Evolutionary conservation across 2,888 invertebrate species (phyloP), one percentile per base, ranked within the genome.

Genomic region (Sussaba pulchella): DNA sequence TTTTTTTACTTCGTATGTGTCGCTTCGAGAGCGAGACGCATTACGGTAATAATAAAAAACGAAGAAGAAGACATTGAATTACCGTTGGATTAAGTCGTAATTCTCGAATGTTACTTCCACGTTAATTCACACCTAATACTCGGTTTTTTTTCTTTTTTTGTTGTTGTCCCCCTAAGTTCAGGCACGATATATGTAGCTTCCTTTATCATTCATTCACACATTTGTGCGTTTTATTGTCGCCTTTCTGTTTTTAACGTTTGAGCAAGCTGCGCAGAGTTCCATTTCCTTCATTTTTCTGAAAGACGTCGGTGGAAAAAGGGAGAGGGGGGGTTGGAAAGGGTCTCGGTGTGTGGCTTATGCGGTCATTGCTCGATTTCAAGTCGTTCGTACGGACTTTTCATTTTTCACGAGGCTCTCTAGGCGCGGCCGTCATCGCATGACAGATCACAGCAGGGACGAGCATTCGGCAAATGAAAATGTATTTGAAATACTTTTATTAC

Each of bases 131-230:
- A 61, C n/a, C n/a, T 61, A 67, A 67, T 72, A 43, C 52, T 36
- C n/a, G 43, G 12, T 57, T 41, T 45, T 54, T 39, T 79, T 70
- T 70, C 6, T 6, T 72, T n/a, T 63, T n/a, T 54, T 71, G 67
- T 63, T 50, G 61, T 31, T 80, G 75, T 84, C 73, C 81, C 81
- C 66, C 74, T 81, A 73, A 85, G 76, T 73, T 79, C 63, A 66
- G 75, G 61, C 70, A 73, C 71, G 59, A 61, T 10, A 59, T 61
- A 31, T 31, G 6, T 31, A 70, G 41, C 54, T 69, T 5, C 36
- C 41, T 52, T 77, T 72, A 69, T 76, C 73, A 81, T 70, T 47
- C 81, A 77, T 81, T 78, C 76, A 73, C 54, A 52, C 74, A 59
- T 82, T 80, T 45, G 43, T 82, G 71, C 69, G 67, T 72, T 43